Base-by-base conservation (phyloP, 2,113 vertebrate species). In the Empidonax alnorum region DNA sequence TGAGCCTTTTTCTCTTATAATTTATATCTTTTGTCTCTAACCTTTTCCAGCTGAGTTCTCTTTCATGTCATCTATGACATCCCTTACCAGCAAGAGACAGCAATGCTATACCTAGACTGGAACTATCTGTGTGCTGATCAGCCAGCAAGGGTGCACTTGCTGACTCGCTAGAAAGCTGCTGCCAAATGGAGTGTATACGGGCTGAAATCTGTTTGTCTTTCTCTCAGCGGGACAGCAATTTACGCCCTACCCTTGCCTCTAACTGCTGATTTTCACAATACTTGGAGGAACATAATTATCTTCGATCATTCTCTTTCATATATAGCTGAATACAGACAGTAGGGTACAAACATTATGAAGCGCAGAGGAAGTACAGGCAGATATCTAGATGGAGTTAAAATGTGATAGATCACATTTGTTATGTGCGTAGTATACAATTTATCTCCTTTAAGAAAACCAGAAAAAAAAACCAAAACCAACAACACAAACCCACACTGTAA, bases 171-270 rank as follows among this genome's bases (percentile, higher is more conserved):
- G 89, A 96, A 97, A 95, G 89, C 90, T 87, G 59, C 89, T 93
- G 95, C 83, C 92, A 97, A 97, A 95, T 94, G 89, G 86, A 93
- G 89, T 96, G 89, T 84, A 16, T 31, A 89, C 0, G 0, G 83
- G 73, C 91, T 90, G 89, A 92, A 95, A 94, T 89, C 86, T 88
- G 81, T 96, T 96, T 95, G 92, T 90, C 83, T 94, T 92, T 84
- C 90, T 92, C 89, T 90, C 95, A 96, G 95, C 83, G 93, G 80
- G 76, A 74, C 35, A 67, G 50, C 84, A 87, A 85, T 94, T 94
- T 67, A 62, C 84, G 46, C 22, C 76, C 47, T 90, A 71, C 56
- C 30, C 79, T 86, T 90, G 42, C 39, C 39, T 84, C 50, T 80
- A 55, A 81, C 90, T 92, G 92, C 90, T 96, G 86, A 87, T 93